Conservation (phyloP, 2,888 invertebrate species). For the Allacma fusca region DNA sequence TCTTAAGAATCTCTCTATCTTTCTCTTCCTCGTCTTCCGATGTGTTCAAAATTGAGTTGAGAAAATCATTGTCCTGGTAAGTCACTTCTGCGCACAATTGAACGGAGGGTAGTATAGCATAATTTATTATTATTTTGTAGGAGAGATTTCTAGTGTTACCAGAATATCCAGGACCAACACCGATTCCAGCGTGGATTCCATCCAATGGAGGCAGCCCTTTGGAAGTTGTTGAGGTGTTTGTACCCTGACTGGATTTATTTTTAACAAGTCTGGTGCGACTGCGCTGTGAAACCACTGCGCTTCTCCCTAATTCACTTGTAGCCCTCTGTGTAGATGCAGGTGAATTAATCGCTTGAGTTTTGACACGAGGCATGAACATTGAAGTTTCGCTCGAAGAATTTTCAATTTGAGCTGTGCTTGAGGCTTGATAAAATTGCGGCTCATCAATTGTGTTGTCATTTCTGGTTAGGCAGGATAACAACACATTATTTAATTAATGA, state of each 20-base stretch:
- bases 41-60: neutral
- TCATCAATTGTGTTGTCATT: no score
- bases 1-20: slow-evolving; percentile 14
- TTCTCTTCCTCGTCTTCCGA: neutral
- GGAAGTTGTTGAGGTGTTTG: slow-evolving; percentile 22
- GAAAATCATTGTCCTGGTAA: neutral
- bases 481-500: no score
- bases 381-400: neutral
- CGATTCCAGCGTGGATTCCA: slow-evolving; percentile 28
- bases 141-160: slow-evolving; percentile 9
- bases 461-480: no score
- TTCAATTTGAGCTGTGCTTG: neutral
- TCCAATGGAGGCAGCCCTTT: slow-evolving; percentile 25
- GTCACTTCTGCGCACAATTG: neutral
- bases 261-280: slow-evolving; percentile 1
- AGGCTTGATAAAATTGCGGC: no score
- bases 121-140: no score
- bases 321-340: neutral
- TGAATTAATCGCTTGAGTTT: neutral
- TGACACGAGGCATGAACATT: neutral
- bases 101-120: neutral
- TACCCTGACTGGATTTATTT: slow-evolving; percentile 5
- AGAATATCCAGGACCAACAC: neutral
- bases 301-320: neutral
- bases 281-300: neutral